Base-by-base conservation (phyloP, 2,797 vertebrate genomes). In the Sebastes diploproa region DNA sequence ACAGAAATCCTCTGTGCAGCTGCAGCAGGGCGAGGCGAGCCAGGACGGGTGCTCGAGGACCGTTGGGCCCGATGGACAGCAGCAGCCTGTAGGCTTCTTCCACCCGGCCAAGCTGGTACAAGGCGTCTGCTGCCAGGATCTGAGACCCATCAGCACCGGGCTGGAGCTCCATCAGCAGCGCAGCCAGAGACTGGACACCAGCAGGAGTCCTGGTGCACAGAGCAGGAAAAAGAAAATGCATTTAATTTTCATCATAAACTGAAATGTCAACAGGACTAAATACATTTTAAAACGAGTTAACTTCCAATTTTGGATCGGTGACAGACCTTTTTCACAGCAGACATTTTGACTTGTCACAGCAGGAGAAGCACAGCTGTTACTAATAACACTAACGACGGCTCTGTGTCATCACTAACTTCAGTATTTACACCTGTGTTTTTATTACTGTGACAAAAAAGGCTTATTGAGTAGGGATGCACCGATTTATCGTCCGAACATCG, bases 21-120 rank as follows among this genome's bases (percentile, higher is more conserved):
- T 99, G 98, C 83, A 99, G 94, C 81, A 99, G 92, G 0, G 96
- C 95, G 0, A 99, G 95, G 34, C 98, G 96, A 23, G 93, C 96
- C 68, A 99, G 94, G 56, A 98, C 80, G 0, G 97, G 93, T 12
- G 97, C 94, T 0, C 95, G 94, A 20, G 95, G 95, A 68, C 94
- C 91, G 32, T 88, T 91, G 30, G 96, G 92, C 12, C 96, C 94
- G 1, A 95, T 88, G 52, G 95, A 93, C 8, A 96, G 91, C n/a
- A 99, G 95, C 16, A 96, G 80, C 82, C 95, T 94, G 85, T 97
- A 97, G 68, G 97, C 96, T 16, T 98, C 98, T 4, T 98, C 97
- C 66, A 94, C 92, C 7, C 93, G 92, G 14, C 95, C 96, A 75
- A 97, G 94, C 87, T 94, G 95, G 90, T 99, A 99, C 78, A 99